These are phyloP conservation scores for Drepanosiphum platanoidis DNA, from an alignment of 2,888 invertebrate genomes.

Conservation along the genomic window DNA sequence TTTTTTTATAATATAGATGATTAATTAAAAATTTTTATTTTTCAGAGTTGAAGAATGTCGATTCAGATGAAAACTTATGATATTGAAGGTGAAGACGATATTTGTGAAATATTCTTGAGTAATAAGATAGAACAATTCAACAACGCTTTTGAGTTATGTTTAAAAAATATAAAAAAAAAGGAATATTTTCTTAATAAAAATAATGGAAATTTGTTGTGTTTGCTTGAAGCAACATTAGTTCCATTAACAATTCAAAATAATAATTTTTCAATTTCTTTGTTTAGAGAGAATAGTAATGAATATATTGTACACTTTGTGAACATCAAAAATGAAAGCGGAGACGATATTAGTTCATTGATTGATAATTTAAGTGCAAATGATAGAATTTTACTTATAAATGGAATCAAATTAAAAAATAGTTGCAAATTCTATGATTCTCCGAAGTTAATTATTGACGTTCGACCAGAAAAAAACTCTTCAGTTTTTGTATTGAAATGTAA, in stretches of 20 bases:
- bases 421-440: not conserved
- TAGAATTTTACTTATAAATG: slow-evolving; percentile 21
- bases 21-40: too few relatives aligned
- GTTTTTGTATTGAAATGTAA: slow-evolving; percentile 19
- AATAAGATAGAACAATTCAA: not conserved
- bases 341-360: slow-evolving; percentile 16
- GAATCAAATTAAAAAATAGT: not conserved
- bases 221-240: not conserved
- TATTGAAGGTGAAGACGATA: not conserved
- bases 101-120: not conserved
- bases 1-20: too few relatives aligned
- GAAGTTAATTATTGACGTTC: not conserved
- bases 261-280: not conserved
- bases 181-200: not conserved
- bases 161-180: not conserved
- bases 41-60: slow-evolving; percentile 5
- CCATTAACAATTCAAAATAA: not conserved
- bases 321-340: slow-evolving; percentile 15
- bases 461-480: slow-evolving; percentile 15
- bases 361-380: not conserved
- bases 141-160: not conserved
- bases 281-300: not conserved
- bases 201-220: not conserved
- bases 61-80: slow-evolving; percentile 2
- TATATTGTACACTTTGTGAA: slow-evolving; percentile 18